Percentiles rank a stretch among this genome's conserved stretches.
These are phyloP conservation scores for Denticeps clupeoides DNA, from an alignment of 2,797 vertebrate genomes.

Conservation along the genomic window DNA sequence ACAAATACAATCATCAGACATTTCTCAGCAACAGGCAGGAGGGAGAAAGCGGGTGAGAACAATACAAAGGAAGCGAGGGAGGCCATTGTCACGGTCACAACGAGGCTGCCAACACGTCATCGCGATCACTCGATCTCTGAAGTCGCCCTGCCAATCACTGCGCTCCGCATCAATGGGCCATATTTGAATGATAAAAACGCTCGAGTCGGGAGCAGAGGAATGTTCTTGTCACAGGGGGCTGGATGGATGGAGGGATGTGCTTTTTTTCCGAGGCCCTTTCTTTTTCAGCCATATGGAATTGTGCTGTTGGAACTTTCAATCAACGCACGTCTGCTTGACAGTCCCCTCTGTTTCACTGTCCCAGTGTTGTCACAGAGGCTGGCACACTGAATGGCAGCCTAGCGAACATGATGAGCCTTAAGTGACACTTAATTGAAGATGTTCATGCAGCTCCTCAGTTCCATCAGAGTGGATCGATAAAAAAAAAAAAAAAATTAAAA, in stretches of 20 bases:
- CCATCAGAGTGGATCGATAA: constrained; percentile 61
- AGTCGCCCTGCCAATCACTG: constrained; percentile 53
- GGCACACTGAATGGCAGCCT: not conserved
- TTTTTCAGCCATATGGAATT: constrained; percentile 47
- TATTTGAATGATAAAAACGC: constrained; percentile 58
- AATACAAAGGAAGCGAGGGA: constrained; percentile 36
- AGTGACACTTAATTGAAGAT: constrained; percentile 62
- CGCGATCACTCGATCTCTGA: constrained; percentile 49
- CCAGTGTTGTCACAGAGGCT: constrained; percentile 2
- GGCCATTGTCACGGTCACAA: constrained; percentile 56
- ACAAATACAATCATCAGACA: constrained; percentile 48
- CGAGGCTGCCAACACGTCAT: constrained; percentile 49
- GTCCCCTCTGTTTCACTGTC: constrained; percentile 47
- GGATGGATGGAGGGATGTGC: constrained; percentile 32
- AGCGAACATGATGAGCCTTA: constrained; percentile 32
- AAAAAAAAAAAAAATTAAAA: constrained; percentile 39
- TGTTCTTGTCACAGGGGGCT: constrained; percentile 44
- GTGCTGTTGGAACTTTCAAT: constrained; percentile 48
- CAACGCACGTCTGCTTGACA: constrained; percentile 52
- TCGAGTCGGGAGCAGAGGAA: constrained; percentile 50
- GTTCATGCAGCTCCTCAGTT: constrained; percentile 50
- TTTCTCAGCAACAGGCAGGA: constrained; percentile 48
- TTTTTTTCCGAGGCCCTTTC: constrained; percentile 8
- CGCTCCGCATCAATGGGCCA: constrained; percentile 42
- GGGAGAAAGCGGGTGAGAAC: constrained; percentile 46